phyloP scores from a whole-genome alignment of 2,888 invertebrate genomes.

The Gortyna flavago region DNA sequence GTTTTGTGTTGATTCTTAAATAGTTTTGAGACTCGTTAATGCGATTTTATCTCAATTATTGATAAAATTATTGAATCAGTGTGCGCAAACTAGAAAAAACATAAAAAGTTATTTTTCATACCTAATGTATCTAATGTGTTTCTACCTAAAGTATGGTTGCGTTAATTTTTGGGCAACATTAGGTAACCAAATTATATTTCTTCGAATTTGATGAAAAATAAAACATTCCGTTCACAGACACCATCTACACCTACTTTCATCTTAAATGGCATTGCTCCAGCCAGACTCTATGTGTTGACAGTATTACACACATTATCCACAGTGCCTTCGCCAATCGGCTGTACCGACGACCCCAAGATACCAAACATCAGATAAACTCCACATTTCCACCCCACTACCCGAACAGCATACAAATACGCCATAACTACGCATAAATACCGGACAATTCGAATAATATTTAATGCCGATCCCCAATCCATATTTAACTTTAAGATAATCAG shows the following conservation, averaged over 20 bases:
- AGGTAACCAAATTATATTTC: neutral
- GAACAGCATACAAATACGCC: conserved; percentile 52
- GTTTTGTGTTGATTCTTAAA: neutral
- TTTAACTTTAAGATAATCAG: conserved; percentile 67
- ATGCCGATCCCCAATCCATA: conserved; percentile 63
- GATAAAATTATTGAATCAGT: neutral
- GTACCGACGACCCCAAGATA: conserved; percentile 37
- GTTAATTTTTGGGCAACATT: neutral
- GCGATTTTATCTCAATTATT: neutral
- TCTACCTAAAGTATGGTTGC: neutral
- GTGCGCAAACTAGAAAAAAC: neutral
- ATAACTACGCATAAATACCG: conserved; percentile 35
- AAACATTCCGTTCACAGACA: neutral
- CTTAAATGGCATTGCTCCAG: neutral
- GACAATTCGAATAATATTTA: conserved; percentile 60
- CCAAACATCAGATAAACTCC: conserved; percentile 46
- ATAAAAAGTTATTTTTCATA: neutral
- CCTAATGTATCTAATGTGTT: too few relatives aligned
- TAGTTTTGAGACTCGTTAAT: too few relatives aligned
- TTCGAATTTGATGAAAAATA: neutral
- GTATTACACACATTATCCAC: neutral
- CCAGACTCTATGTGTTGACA: neutral
- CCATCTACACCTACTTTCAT: neutral
- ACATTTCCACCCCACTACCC: conserved; percentile 18
- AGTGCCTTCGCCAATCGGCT: conserved; percentile 9